These are phyloP conservation scores for Capricornis sumatraensis DNA, from an alignment of 2,113 vertebrate species.

Conservation along the genomic window DNA sequence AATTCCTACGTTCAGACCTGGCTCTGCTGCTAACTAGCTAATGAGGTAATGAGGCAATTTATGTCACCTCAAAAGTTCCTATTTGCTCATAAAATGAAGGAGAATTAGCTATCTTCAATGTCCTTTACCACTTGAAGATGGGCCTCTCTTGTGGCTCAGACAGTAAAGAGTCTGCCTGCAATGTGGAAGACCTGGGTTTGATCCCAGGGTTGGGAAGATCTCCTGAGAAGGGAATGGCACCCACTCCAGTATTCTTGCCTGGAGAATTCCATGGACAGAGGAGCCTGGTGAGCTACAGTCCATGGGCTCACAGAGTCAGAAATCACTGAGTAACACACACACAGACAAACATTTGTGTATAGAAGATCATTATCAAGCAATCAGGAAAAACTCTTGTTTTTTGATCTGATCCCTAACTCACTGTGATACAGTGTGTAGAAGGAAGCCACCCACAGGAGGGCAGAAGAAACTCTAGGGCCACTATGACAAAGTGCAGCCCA, in stretches of 20 bases:
- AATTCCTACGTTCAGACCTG: background rate
- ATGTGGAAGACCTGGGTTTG: background rate
- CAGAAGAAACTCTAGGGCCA: background rate
- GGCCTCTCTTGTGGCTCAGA: background rate
- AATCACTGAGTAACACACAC: background rate
- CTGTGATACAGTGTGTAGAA: background rate
- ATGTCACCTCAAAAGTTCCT: background rate
- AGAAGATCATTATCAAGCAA: background rate
- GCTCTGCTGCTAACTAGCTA: background rate
- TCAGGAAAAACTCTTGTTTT: background rate
- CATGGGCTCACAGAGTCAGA: background rate
- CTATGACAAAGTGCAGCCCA: background rate
- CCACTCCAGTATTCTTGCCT: background rate
- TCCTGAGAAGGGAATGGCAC: background rate
- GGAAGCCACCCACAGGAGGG: background rate
- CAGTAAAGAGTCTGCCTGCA: background rate
- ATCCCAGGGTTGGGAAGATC: background rate
- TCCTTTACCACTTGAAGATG: background rate
- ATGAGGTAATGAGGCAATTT: background rate
- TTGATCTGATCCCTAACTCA: background rate
- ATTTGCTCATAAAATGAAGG: conserved; percentile 20
- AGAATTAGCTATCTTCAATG: background rate
- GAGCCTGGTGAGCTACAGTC: background rate
- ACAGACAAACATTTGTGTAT: background rate
- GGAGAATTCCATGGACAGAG: background rate